Evolutionary conservation across 2,888 invertebrate genomes (phyloP), one percentile per base, ranked within the genome.

Genomic region (Maniola hyperantus): DNA sequence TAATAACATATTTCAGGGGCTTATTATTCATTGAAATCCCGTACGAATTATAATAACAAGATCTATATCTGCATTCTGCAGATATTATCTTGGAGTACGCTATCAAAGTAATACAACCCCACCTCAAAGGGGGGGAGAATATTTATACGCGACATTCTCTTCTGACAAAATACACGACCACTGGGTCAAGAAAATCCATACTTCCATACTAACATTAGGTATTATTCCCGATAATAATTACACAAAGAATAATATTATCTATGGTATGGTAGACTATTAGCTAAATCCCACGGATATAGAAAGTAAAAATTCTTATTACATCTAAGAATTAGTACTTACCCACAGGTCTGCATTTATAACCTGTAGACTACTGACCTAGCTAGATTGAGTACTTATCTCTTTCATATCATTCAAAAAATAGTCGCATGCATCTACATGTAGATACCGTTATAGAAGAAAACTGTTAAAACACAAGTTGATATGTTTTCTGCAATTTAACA

Each of bases 381-480:
- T n/a, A n/a, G n/a, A n/a, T n/a, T n/a, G n/a, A n/a, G n/a, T n/a
- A n/a, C n/a, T n/a, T n/a, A n/a, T n/a, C n/a, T n/a, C 39, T 51
- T 61, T 51, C 51, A 61, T 36, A 61, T n/a, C 39, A 61, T 8
- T n/a, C n/a, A n/a, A n/a, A 50, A 55, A 48, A 39, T 8, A 46
- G 13, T 10, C 42, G n/a, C 51, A 64, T 11, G n/a, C n/a, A n/a
- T n/a, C n/a, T n/a, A 77, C 11, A 10, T 6, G 39, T 46, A 7
- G 10, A 10, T 26, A 51, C 73, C 83, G 83, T 58, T 89, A 72
- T 26, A 26, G 2, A 48, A 54, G 26, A 11, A 63, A 46, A 64
- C 55, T 65, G 54, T 60, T 10, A 58, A 15, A 57, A 67, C 10
- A 65, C 64, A 57, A 51, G 60, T 51, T 58, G 26, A 34, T 57